Base-by-base conservation (phyloP, 2,888 invertebrate genomes). In the Drosophila antonietae region DNA sequence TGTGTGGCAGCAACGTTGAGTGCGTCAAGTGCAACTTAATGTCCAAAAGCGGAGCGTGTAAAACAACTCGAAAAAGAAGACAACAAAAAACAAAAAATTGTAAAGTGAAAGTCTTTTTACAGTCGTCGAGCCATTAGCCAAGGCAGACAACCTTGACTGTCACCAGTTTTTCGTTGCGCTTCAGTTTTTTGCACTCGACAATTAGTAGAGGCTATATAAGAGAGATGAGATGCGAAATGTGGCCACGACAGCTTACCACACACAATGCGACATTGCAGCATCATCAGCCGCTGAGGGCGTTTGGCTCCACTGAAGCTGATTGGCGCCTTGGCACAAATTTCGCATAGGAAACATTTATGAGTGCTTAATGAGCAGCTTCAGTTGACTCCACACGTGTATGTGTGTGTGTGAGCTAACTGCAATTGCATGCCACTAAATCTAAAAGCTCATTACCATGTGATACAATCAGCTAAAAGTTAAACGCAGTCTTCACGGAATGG, bases 101-200 rank as follows among this genome's bases (percentile, higher is more conserved):
- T 73, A 75, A 86, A 86, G 86, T 86, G 86, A 86, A 86, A 86
- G 86, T 86, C 88, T 78, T 58, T 76, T 75, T 69, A 63, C 51
- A 62, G 67, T 37, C 63, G 52, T 4, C 41, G 31, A 58, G 69
- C 72, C 75, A 81, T 72, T 72, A 74, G 74, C 70, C 77, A 75
- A 73, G 69, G 35, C 80, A 74, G 82, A 75, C 83, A 86, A 86
- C 84, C 84, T 85, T 85, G 86, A 85, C 81, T 83, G 86, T 73
- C 77, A 70, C 61, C 70, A 46, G 58, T 61, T 62, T 71, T 55
- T 58, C 7, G 47, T 62, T 39, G 37, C 33, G 31, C 18, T 51
- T 18, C 39, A 31, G 23, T 46, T 59, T 53, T 41, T 41, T 52
- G 49, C 62, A 41, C 41, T 56, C 57, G 58, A 56, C 72, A 78